Conservation (phyloP, 2,888 invertebrate species). For the Cordilura impudica region DNA sequence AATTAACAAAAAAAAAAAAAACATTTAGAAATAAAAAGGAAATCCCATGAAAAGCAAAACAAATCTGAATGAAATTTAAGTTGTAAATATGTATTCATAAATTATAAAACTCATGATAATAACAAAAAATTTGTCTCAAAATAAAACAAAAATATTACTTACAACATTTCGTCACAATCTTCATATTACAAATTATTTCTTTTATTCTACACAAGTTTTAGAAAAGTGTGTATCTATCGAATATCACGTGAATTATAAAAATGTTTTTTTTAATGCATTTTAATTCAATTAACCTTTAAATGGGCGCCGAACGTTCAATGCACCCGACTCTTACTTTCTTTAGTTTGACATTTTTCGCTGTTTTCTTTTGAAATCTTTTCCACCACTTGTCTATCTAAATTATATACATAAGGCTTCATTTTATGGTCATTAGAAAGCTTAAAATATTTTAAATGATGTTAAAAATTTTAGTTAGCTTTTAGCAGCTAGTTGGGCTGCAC, state of each 20-base stretch:
- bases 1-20: conserved; percentile 12
- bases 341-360: neutral
- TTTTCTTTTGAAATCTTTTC: neutral
- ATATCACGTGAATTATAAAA: neutral
- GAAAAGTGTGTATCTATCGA: neutral
- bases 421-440: conserved; percentile 21
- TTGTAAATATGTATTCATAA: neutral
- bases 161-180: neutral
- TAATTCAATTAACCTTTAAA: conserved; percentile 55
- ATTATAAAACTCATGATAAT: neutral
- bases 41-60: too few relatives aligned
- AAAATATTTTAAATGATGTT: conserved; percentile 14
- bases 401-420: conserved; percentile 53
- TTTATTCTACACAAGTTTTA: neutral
- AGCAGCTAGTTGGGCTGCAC: conserved; percentile 71
- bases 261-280: neutral
- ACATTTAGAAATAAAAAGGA: conserved; percentile 11
- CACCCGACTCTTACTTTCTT: conserved; percentile 28
- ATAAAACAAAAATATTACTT: conserved; percentile 1
- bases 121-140: neutral
- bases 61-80: conserved; percentile 10
- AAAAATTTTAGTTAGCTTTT: conserved; percentile 70
- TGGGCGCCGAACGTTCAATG: conserved; percentile 40
- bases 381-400: neutral
- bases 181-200: conserved; percentile 36